Evolutionary conservation across 2,888 invertebrate species (phyloP).

Genomic region (Acronicta alni): DNA sequence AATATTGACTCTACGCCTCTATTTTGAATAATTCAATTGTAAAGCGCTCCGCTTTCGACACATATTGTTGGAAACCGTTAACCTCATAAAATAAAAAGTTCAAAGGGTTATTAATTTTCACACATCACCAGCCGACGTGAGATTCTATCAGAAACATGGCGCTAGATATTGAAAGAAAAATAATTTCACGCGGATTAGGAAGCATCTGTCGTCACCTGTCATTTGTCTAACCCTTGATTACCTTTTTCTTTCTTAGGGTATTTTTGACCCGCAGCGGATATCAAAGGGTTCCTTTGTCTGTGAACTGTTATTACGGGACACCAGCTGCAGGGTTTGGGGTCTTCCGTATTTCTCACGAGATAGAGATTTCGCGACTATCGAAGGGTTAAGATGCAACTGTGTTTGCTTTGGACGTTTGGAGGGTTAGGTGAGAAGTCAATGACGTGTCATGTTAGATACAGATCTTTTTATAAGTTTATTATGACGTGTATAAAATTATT

Average conservation of each 20-base stretch:
- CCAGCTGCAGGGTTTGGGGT: conserved; percentile 77
- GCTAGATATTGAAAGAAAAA: conserved; percentile 71
- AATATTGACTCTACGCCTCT: neutral
- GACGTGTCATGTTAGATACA: conserved; percentile 45
- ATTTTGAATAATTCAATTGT: neutral
- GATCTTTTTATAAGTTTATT: conserved; percentile 43
- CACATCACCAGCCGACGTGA: conserved; percentile 81
- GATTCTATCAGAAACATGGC: conserved; percentile 71
- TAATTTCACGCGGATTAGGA: conserved; percentile 87
- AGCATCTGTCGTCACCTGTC: conserved; percentile 87
- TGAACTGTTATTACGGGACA: conserved; percentile 82
- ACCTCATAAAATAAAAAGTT: neutral
- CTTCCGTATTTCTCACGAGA: conserved; percentile 84
- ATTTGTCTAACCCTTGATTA: conserved; percentile 79
- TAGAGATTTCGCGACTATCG: conserved; percentile 67
- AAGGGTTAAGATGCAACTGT: conserved; percentile 75
- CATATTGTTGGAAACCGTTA: conserved; percentile 4
- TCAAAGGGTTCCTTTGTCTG: conserved; percentile 81
- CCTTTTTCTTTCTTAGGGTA: conserved; percentile 72
- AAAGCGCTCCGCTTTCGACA: neutral
- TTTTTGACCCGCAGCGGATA: conserved; percentile 74
- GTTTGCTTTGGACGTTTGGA: conserved; percentile 60
- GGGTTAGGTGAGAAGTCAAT: conserved; percentile 57
- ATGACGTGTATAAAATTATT: too few relatives aligned
- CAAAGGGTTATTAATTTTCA: conserved; percentile 78